Conservation (phyloP, 2,113 vertebrate genomes). For the Merops nubicus region DNA sequence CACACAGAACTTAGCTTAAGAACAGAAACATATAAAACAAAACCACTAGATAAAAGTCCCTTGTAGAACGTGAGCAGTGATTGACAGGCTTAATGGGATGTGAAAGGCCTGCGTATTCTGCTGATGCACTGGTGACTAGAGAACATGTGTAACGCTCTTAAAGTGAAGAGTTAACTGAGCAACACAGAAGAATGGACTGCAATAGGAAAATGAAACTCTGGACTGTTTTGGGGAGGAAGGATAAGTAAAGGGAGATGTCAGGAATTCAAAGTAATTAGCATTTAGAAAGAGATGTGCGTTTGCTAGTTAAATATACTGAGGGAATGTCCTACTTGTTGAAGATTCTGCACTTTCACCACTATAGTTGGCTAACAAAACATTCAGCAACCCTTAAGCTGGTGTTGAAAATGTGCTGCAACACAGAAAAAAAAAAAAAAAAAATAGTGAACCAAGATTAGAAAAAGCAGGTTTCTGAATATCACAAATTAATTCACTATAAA, state of each 20-base stretch:
- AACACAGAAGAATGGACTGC: neutral
- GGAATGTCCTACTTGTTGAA: neutral
- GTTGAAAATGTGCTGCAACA: neutral
- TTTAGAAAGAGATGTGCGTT: neutral
- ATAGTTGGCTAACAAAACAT: neutral
- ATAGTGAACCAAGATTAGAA: neutral
- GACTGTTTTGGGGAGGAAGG: neutral
- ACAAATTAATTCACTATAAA: neutral
- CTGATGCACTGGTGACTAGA: neutral
- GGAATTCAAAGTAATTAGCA: neutral
- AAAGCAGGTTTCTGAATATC: neutral
- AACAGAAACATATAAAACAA: neutral
- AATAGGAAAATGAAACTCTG: neutral
- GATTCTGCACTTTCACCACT: neutral
- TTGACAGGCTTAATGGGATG: neutral
- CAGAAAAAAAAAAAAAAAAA: neutral
- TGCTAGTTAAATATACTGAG: neutral
- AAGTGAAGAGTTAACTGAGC: neutral
- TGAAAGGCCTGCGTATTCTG: neutral
- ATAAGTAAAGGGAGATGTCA: neutral
- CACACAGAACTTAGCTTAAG: neutral
- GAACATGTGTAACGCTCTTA: neutral
- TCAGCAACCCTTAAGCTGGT: neutral
- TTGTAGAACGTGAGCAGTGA: neutral
- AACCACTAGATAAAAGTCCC: neutral